Evolutionary conservation across 2,888 invertebrate genomes (phyloP).

Genomic region (Protophormia terraenovae): DNA sequence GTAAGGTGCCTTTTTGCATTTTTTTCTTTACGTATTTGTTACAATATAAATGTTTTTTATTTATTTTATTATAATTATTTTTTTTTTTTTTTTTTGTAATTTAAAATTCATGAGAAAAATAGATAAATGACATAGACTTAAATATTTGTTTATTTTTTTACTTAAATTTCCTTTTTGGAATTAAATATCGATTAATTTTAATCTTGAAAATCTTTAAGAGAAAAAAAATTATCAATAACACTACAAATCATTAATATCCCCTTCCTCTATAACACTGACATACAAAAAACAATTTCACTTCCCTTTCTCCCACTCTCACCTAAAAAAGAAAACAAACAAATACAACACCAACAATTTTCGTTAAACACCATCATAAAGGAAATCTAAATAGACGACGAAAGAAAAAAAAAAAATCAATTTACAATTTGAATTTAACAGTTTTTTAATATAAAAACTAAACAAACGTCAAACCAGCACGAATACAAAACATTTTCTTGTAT

Average conservation of each 20-base stretch:
- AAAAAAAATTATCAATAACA: background rate
- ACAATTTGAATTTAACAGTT: slow-evolving; percentile 48
- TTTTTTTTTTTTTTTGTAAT: too few species aligned
- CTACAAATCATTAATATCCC: background rate
- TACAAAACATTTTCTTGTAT: background rate
- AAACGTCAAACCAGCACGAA: slow-evolving; percentile 26
- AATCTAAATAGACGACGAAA: background rate
- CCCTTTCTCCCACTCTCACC: background rate
- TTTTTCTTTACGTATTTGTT: too few species aligned
- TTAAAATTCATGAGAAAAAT: too few species aligned
- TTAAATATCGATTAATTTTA: background rate
- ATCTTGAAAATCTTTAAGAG: background rate
- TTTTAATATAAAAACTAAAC: slow-evolving; percentile 1
- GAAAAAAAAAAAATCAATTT: slow-evolving; percentile 49
- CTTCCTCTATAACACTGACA: background rate
- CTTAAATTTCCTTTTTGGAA: background rate
- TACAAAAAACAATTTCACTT: slow-evolving; percentile 4
- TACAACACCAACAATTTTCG: background rate
- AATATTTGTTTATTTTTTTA: background rate
- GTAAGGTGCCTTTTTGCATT: too few species aligned
- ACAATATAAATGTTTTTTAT: too few species aligned
- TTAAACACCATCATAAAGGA: background rate
- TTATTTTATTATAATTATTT: too few species aligned
- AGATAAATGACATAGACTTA: too few species aligned
- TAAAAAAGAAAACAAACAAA: background rate